A percentile compares a stretch with the other conserved stretches of the same genome.
phyloP scores from a whole-genome alignment of 1,140 invertebrate species.

The Coelopa frigida region DNA sequence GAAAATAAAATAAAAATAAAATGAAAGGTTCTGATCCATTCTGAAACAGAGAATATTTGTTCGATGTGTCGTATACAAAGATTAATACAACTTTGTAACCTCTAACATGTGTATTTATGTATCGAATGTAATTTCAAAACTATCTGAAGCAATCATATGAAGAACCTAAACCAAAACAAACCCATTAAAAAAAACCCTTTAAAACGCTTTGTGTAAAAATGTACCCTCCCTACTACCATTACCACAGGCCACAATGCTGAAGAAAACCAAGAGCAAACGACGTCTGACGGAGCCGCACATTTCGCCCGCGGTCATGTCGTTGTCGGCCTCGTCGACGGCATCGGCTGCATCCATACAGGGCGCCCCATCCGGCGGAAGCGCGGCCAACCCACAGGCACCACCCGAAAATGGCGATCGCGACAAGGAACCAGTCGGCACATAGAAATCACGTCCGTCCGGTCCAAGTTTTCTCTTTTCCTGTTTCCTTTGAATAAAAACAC shows the following conservation, averaged over 20 bases:
- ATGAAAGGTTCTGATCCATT: too few relatives aligned
- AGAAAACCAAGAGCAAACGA: conserved; percentile 88
- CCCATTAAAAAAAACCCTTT: too few relatives aligned
- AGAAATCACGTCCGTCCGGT: conserved; percentile 39
- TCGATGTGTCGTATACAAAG: too few relatives aligned
- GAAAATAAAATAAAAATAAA: too few relatives aligned
- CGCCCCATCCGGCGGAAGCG: conserved; percentile 49
- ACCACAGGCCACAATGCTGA: conserved; percentile 61
- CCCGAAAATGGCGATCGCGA: conserved; percentile 37
- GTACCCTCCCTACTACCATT: too few relatives aligned
- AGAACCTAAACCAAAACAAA: too few relatives aligned
- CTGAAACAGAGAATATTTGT: too few relatives aligned
- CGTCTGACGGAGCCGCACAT: conserved; percentile 80
- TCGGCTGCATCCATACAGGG: conserved; percentile 35
- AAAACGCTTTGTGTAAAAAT: too few relatives aligned
- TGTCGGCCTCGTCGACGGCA: conserved; percentile 20
- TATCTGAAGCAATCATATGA: too few relatives aligned
- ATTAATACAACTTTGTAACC: too few relatives aligned
- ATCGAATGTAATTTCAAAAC: too few relatives aligned
- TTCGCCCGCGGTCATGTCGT: conserved; percentile 50
- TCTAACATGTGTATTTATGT: too few relatives aligned
- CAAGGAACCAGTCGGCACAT: conserved; percentile 33
- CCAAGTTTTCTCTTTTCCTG: conserved; percentile 43
- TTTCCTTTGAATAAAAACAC: conserved; percentile 28
- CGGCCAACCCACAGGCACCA: conserved; percentile 12